Evolutionary conservation across 2,888 invertebrate genomes (phyloP).

Genomic region (Mythimna lalbum): DNA sequence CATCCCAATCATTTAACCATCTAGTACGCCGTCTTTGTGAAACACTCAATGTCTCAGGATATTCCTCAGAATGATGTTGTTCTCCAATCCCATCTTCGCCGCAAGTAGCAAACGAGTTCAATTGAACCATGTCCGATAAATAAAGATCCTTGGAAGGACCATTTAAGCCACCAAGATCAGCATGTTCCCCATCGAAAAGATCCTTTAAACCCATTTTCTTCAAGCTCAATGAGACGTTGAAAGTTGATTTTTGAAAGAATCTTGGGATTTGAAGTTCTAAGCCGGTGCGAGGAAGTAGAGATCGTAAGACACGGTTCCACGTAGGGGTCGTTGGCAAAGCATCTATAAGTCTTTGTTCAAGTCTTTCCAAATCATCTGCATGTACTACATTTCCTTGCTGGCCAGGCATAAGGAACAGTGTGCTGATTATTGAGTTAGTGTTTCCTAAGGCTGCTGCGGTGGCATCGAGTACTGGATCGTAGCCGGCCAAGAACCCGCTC

Average conservation of each 20-base stretch:
- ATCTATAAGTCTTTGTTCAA: conserved; percentile 93
- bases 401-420: conserved; percentile 96
- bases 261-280: conserved; percentile 96
- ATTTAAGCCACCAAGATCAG: conserved; percentile 95
- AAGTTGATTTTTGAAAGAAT: conserved; percentile 95
- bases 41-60: conserved; percentile 92
- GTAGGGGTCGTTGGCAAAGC: conserved; percentile 92
- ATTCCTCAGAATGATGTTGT: conserved; percentile 95
- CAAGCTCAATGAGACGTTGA: conserved; percentile 95
- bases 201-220: conserved; percentile 95
- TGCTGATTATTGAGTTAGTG: conserved; percentile 93
- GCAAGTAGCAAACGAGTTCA: conserved; percentile 96
- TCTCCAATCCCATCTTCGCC: conserved; percentile 94
- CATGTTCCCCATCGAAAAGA: conserved; percentile 93
- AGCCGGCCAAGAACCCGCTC: conserved; percentile 95
- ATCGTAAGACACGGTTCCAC: conserved; percentile 94
- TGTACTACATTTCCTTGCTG: conserved; percentile 95
- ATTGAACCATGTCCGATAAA: conserved; percentile 96
- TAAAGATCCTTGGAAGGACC: conserved; percentile 95
- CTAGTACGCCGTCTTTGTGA: conserved; percentile 82
- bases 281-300: conserved; percentile 94
- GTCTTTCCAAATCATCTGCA: conserved; percentile 94
- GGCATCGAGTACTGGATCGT: conserved; percentile 95
- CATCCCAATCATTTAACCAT: conserved; percentile 88
- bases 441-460: conserved; percentile 95